Base-by-base conservation (phyloP, 2,113 vertebrate genomes). In the Sinosuthora webbiana region DNA sequence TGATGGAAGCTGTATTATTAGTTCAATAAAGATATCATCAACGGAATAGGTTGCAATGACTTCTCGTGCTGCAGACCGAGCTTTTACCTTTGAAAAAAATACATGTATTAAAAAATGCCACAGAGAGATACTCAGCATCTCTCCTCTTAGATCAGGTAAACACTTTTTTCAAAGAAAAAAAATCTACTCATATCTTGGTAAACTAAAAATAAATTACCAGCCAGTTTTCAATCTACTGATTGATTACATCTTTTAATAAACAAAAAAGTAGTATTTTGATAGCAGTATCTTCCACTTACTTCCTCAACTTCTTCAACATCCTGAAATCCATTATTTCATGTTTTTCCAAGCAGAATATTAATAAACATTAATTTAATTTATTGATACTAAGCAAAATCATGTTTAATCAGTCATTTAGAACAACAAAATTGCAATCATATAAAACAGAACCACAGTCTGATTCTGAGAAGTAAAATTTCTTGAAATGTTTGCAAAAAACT, bases 41-140 rank as follows among this genome's bases (percentile, higher is more conserved):
- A 99, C 98, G 4, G 98, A 99, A 73, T 99, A 99, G 39, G 99
- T 99, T 37, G 99, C 99, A 37, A 99, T 99, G 68, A 99, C 99
- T 97, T 99, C 99, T 79, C 99, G 98, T 6, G 99, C 98, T 30
- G 99, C 97, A 71, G 99, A 99, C 37, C 99, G 99, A 57, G 99
- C 99, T 96, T 99, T 99, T 27, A 99, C 99, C 99, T 99, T 90
- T 22, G 63, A 65, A 79, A 76, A 75, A 52, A 75, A 56, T 1
- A 59, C 5, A 64, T 30, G 2, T 13, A 71, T 77, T 59, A 90
- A 79, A 68, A 74, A 60, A 39, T 24, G 13, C 6, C 73, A 39
- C 24, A 57, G 28, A 75, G 21, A 74, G 8, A 74, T 15, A 68
- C 0, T 6, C 15, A 52, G 62, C 41, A 55, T 33, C 35, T 93